Conservation (phyloP, 2,113 vertebrate genomes). For the Neopipo cinnamomea region DNA sequence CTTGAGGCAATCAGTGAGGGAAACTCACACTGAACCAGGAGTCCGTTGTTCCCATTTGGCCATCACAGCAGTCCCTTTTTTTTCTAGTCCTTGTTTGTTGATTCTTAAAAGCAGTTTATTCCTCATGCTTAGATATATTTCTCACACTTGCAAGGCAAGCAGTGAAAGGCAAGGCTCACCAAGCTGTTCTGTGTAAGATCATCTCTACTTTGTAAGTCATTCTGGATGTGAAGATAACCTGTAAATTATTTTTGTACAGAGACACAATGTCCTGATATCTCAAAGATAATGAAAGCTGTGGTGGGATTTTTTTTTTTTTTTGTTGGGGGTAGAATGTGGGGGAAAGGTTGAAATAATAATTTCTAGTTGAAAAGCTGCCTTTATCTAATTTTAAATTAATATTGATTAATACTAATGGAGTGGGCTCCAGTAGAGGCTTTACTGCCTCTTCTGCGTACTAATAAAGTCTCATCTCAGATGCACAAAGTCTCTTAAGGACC, state of each 20-base stretch:
- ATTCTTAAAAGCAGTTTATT: not conserved
- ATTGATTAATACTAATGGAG: slow-evolving; percentile 16
- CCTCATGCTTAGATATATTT: not conserved
- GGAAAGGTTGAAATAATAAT: not conserved
- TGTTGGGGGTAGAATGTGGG: too few relatives aligned
- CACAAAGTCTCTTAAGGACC: not conserved
- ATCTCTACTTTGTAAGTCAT: not conserved
- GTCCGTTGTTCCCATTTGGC: not conserved
- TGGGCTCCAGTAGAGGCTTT: not conserved
- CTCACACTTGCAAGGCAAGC: not conserved
- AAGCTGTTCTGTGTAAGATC: not conserved
- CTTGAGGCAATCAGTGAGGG: not conserved
- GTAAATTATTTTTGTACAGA: not conserved
- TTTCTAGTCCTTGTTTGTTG: not conserved
- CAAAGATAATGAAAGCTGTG: not conserved
- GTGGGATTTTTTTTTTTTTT: not conserved
- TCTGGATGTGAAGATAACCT: not conserved
- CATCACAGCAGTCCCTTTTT: not conserved
- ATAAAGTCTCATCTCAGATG: not conserved
- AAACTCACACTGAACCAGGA: not conserved
- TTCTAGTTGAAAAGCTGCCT: not conserved
- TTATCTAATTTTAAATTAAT: slow-evolving; percentile 1
- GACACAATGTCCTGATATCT: not conserved
- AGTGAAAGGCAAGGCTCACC: not conserved
- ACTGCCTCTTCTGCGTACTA: not conserved